A percentile compares a stretch with the other conserved stretches of the same genome.
These are phyloP conservation scores for Psix sp. DNA, from an alignment of 1,140 invertebrate genomes.

Conservation along the genomic window DNA sequence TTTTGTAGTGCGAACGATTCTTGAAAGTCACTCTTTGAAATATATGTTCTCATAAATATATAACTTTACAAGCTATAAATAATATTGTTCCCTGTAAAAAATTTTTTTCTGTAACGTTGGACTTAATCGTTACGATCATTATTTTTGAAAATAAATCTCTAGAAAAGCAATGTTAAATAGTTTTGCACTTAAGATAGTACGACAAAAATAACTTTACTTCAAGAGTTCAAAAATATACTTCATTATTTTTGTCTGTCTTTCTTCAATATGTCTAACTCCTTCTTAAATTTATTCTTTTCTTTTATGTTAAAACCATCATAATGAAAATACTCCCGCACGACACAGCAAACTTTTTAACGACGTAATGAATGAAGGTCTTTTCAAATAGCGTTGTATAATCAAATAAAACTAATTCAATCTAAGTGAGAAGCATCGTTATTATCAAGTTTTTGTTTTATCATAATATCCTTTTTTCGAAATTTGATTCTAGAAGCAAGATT, in stretches of 20 bases:
- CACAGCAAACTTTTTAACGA: conserved; percentile 19
- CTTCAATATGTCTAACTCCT: neutral
- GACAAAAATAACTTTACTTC: conserved; percentile 9
- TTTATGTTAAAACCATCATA: conserved; percentile 19
- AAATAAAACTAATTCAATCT: conserved; percentile 14
- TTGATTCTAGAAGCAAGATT: neutral
- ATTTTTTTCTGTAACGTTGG: too few species aligned
- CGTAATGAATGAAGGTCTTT: conserved; percentile 9
- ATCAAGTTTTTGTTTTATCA: neutral
- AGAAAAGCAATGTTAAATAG: conserved; percentile 1
- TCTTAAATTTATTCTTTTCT: conserved; percentile 19
- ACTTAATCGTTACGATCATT: too few species aligned
- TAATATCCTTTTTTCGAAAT: neutral
- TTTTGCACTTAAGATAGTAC: neutral
- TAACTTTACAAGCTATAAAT: too few species aligned
- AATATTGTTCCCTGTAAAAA: too few species aligned
- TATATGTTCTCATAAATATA: too few species aligned
- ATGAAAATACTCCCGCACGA: conserved; percentile 8
- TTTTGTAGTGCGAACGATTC: too few species aligned
- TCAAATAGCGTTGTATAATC: conserved; percentile 11
- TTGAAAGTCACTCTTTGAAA: too few species aligned
- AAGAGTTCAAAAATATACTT: conserved; percentile 7
- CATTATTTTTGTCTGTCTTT: conserved; percentile 4
- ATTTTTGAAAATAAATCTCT: too few species aligned
- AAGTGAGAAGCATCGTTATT: conserved; percentile 3